Evolutionary conservation across 2,113 vertebrate genomes (phyloP).

Genomic region (Martes martes): DNA sequence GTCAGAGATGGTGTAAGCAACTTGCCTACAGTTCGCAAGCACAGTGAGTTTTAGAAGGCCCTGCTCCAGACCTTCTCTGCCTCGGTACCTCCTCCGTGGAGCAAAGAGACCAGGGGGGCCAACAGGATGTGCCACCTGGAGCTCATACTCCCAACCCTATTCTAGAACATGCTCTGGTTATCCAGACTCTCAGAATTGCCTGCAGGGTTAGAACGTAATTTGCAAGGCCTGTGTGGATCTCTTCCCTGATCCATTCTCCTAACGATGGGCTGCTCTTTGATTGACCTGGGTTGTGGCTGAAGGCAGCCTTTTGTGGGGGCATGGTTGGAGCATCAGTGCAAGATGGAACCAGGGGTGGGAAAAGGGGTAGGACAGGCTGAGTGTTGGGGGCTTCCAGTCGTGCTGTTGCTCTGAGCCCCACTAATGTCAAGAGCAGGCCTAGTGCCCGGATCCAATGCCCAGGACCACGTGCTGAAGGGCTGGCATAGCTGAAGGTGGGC

Average conservation of each 20-base stretch:
- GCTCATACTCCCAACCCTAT: neutral
- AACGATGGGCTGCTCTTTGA: neutral
- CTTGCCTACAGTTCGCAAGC: neutral
- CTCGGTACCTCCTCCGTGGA: neutral
- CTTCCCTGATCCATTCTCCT: neutral
- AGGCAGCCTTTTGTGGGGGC: neutral
- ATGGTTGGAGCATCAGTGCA: neutral
- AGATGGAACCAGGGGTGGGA: neutral
- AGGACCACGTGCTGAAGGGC: neutral
- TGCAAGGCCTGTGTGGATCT: neutral
- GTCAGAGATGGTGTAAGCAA: neutral
- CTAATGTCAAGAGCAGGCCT: neutral
- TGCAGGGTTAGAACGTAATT: neutral
- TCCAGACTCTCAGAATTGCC: neutral
- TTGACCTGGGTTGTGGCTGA: neutral
- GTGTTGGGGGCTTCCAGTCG: neutral
- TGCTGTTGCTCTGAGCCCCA: neutral
- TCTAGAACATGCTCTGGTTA: neutral
- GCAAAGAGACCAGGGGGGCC: neutral
- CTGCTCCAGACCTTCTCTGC: neutral
- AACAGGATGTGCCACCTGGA: neutral
- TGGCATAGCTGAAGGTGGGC: neutral
- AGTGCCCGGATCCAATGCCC: neutral
- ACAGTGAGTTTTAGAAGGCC: neutral
- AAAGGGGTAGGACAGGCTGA: neutral